phyloP scores from a whole-genome alignment of 2,113 vertebrate genomes.

The Leuciscus idus region DNA sequence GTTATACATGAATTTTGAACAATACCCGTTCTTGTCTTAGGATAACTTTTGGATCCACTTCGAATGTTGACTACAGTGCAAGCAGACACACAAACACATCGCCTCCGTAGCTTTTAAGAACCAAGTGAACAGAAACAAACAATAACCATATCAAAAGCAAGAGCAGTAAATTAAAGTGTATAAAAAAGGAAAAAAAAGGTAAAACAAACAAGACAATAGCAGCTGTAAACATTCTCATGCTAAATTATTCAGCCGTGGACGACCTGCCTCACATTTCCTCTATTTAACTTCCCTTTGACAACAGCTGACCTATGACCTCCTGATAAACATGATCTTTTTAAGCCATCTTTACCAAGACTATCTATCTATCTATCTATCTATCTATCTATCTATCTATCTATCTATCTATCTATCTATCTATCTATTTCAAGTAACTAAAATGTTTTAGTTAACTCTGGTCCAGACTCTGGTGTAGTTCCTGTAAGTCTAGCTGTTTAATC shows the following conservation, averaged over 20 bases:
- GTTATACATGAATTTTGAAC: too few species aligned
- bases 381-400: too few species aligned
- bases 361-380: too few species aligned
- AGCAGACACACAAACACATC: too few species aligned
- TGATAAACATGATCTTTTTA: neutral
- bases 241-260: constrained; percentile 4
- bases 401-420: too few species aligned
- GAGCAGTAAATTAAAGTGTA: neutral
- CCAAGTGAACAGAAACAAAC: neutral
- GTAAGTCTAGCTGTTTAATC: constrained; percentile 42
- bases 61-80: too few species aligned
- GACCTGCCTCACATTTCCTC: constrained; percentile 22
- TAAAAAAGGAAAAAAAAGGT: too few species aligned
- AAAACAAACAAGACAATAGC: neutral
- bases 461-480: neutral
- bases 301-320: neutral
- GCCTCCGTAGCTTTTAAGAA: neutral
- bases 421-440: too few species aligned
- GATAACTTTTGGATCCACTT: too few species aligned
- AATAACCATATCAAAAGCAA: neutral
- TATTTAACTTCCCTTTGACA: neutral
- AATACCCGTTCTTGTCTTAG: too few species aligned
- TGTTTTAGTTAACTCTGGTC: neutral
- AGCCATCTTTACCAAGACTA: too few species aligned
- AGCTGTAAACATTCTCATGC: neutral